Percentiles rank a stretch among this genome's conserved stretches.
These are phyloP conservation scores for Villa cingulata DNA, from an alignment of 2,888 invertebrate genomes.

Conservation along the genomic window DNA sequence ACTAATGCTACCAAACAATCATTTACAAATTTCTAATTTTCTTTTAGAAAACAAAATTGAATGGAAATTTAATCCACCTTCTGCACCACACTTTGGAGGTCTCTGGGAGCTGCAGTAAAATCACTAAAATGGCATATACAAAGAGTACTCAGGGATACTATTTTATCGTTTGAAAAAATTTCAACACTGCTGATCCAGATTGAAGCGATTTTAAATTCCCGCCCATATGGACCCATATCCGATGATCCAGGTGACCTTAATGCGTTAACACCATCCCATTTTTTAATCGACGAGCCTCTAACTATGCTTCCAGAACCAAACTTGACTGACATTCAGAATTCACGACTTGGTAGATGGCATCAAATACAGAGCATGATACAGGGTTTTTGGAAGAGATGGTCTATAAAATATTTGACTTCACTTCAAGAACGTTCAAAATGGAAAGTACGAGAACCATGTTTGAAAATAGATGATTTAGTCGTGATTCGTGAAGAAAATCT, in stretches of 20 bases:
- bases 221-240: background rate
- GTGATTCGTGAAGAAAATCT: background rate
- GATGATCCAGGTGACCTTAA: background rate
- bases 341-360: background rate
- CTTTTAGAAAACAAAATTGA: no score
- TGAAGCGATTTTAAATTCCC: background rate
- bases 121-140: background rate
- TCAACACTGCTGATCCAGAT: background rate
- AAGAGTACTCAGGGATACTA: background rate
- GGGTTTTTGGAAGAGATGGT: background rate
- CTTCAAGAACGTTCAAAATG: slow-evolving; percentile 1
- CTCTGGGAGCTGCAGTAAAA: background rate
- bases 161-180: background rate
- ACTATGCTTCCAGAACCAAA: background rate
- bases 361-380: background rate
- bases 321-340: background rate
- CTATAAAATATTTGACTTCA: background rate
- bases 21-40: no score
- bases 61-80: background rate
- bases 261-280: background rate
- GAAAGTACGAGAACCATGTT: background rate
- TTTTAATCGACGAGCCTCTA: background rate
- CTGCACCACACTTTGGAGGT: no score
- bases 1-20: slow-evolving; percentile 8
- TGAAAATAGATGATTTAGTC: background rate